A percentile compares a stretch with the other conserved stretches of the same genome.
Evolutionary conservation across 2,888 invertebrate species (phyloP).

Genomic region (Uropetala carovei): DNA sequence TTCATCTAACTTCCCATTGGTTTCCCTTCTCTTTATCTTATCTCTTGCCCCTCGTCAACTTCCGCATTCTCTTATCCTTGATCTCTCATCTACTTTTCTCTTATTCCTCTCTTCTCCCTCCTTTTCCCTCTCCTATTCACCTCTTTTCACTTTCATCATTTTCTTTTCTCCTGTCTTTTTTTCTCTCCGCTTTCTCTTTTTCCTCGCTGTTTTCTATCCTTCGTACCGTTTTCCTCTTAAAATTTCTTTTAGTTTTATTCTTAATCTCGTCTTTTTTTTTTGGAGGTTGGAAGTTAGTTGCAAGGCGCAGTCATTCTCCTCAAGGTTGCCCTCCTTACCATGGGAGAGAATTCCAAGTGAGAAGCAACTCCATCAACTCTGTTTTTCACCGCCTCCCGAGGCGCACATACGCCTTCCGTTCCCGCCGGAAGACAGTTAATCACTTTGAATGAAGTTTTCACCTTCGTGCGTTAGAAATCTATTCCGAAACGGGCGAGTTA

Average conservation of each 20-base stretch:
- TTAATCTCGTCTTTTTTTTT: not conserved
- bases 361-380: not conserved
- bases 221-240: not conserved
- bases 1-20: not conserved
- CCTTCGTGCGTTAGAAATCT: not conserved
- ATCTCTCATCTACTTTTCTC: not conserved
- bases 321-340: slow-evolving; percentile 53
- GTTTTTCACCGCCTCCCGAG: not conserved
- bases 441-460: slow-evolving; percentile 27
- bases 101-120: not conserved
- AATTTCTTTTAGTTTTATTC: not conserved
- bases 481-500: not conserved
- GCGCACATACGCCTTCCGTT: not conserved
- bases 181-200: not conserved
- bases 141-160: not conserved
- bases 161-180: not conserved
- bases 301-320: not conserved
- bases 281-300: no score
- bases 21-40: not conserved
- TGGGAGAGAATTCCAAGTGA: not conserved
- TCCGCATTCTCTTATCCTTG: no score
- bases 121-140: not conserved
- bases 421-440: slow-evolving; percentile 20
- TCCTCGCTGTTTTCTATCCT: not conserved
- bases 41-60: not conserved